Conservation (phyloP, 23 tunicate species). For the Styela clava region DNA sequence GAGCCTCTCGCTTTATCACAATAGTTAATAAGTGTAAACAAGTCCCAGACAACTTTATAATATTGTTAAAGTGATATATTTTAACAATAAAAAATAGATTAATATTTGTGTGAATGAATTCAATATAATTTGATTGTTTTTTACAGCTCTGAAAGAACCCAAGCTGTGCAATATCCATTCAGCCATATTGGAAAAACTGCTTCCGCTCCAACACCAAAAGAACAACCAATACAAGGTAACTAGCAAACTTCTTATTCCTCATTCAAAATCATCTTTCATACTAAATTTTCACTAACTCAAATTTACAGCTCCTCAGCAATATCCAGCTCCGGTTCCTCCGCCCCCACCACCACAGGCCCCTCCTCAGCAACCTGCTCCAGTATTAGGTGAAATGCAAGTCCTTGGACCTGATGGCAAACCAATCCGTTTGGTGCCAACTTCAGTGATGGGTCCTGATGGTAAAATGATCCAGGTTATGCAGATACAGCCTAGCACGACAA, state of each 20-base stretch:
- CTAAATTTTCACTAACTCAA: too few relatives aligned
- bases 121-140: neutral
- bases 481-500: slow-evolving; percentile 36
- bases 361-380: slow-evolving; percentile 7
- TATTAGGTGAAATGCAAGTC: slow-evolving; percentile 34
- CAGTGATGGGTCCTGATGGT: slow-evolving; percentile 78
- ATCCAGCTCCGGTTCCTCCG: slow-evolving; percentile 24
- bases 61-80: too few relatives aligned
- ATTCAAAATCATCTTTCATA: too few relatives aligned
- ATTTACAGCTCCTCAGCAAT: slow-evolving; percentile 10
- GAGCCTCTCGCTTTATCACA: too few relatives aligned
- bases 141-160: neutral
- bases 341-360: neutral
- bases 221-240: neutral
- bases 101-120: too few relatives aligned
- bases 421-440: slow-evolving; percentile 38
- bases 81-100: too few relatives aligned
- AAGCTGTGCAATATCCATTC: slow-evolving; percentile 32
- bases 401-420: slow-evolving; percentile 62
- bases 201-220: neutral
- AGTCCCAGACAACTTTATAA: too few relatives aligned
- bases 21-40: too few relatives aligned
- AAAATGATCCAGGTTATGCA: slow-evolving; percentile 69
- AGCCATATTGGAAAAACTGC: neutral
- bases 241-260: too few relatives aligned